Evolutionary conservation across 1,140 invertebrate species (phyloP), one percentile per base, ranked within the genome.

Genomic region (Drosophila pseudoobscura): DNA sequence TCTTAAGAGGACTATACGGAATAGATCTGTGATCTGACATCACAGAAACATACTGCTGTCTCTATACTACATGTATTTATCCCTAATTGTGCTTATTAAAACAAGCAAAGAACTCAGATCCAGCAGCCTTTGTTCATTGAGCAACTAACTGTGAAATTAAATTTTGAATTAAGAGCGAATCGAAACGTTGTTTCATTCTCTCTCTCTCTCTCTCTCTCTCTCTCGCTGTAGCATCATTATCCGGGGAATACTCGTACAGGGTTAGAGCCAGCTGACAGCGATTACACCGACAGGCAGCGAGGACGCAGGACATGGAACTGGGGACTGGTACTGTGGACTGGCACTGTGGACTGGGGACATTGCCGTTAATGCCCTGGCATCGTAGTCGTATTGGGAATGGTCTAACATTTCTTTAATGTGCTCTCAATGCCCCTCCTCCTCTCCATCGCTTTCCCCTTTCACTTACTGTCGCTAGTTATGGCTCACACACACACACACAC

Each of bases 101-200:
- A 9, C 8, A 2, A 8, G 31, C 0, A 3, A 29, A 29, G 29
- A 29, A 29, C 29, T 29, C 29, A 7, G 29, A 29, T 9, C 31
- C 3, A 9, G 8, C 31, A 7, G 29, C 31, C 8, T 31, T 31
- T 31, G 29, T 31, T 9, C 29, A 31, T 31, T 9, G 29, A 31
- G 31, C 80, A 68, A 56, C 75, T 76, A 66, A 72, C 71, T 84
- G 76, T 87, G 82, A 80, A 87, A 84, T 84, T 87, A 87, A 84
- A 84, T 84, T 87, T 73, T 84, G 73, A 84, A 87, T 80, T 87
- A 84, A 84, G 75, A 76, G 65, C 63, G 50, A 75, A 61, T 50
- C 62, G 70, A 11, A 39, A 13, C 11, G 35, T 4, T 39, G 11
- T 13, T 11, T 11, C 35, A 5, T 39, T 5, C 35, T 4, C 35